Evolutionary conservation across 2,113 vertebrate species (phyloP).

Genomic region (Etia nguti): DNA sequence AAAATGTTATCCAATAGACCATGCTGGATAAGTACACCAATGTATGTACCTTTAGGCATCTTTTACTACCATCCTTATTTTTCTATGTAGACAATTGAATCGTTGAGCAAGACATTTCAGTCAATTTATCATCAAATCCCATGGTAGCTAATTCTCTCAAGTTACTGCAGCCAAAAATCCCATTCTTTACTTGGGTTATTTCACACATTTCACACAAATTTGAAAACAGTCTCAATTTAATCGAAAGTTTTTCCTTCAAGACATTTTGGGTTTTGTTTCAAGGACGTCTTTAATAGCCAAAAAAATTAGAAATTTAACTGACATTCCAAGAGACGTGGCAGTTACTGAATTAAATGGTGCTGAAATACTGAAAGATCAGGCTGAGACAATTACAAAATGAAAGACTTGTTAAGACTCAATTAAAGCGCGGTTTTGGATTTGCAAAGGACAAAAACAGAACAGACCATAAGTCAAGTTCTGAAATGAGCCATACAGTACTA

Average conservation of each 20-base stretch:
- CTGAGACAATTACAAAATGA: background rate
- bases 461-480: background rate
- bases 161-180: constrained; percentile 14
- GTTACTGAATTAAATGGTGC: background rate
- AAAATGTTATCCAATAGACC: background rate
- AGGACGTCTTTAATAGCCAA: constrained; percentile 29
- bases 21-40: background rate
- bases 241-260: constrained; percentile 46
- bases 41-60: background rate
- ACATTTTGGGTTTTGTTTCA: constrained; percentile 37
- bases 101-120: constrained; percentile 21
- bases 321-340: background rate
- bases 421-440: background rate
- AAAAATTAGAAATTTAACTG: constrained; percentile 20
- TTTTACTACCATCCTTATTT: background rate
- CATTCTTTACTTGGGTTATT: constrained; percentile 56
- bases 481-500: background rate
- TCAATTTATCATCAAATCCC: constrained; percentile 45
- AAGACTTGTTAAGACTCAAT: background rate
- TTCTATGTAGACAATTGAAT: constrained; percentile 17
- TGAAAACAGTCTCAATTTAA: constrained; percentile 58
- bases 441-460: background rate
- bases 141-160: constrained; percentile 18
- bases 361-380: background rate
- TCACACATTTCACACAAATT: constrained; percentile 39